Conservation (phyloP, 2,113 vertebrate species). For the Mormoops blainvillei region DNA sequence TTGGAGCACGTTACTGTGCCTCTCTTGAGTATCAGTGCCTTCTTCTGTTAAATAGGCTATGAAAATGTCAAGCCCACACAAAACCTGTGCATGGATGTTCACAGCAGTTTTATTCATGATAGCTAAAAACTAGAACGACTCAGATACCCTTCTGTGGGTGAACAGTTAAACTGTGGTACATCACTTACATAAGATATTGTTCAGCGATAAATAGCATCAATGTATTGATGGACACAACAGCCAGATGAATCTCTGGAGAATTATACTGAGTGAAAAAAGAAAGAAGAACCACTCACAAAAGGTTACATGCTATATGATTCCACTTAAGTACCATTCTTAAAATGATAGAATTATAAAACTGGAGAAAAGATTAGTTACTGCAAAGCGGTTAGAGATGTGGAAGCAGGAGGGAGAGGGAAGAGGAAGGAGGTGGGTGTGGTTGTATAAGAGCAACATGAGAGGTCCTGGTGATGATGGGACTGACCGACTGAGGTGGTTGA, state of each 20-base stretch:
- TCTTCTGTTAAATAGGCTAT: not conserved
- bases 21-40: not conserved
- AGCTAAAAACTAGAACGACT: not conserved
- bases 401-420: too few species aligned
- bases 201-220: not conserved
- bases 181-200: too few species aligned
- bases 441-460: not conserved
- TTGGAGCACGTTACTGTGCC: not conserved
- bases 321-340: not conserved
- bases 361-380: not conserved
- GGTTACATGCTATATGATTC: not conserved
- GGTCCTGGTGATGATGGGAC: not conserved
- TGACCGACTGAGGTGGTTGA: not conserved
- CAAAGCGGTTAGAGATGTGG: not conserved
- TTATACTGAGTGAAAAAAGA: not conserved
- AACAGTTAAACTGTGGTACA: not conserved
- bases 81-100: not conserved
- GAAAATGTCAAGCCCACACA: not conserved
- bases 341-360: not conserved
- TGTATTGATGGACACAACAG: not conserved
- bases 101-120: not conserved
- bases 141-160: not conserved
- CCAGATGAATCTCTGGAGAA: not conserved
- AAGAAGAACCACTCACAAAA: not conserved
- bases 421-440: not conserved